Evolutionary conservation across 2,888 invertebrate species (phyloP).

Genomic region (Dasypogon diadema): DNA sequence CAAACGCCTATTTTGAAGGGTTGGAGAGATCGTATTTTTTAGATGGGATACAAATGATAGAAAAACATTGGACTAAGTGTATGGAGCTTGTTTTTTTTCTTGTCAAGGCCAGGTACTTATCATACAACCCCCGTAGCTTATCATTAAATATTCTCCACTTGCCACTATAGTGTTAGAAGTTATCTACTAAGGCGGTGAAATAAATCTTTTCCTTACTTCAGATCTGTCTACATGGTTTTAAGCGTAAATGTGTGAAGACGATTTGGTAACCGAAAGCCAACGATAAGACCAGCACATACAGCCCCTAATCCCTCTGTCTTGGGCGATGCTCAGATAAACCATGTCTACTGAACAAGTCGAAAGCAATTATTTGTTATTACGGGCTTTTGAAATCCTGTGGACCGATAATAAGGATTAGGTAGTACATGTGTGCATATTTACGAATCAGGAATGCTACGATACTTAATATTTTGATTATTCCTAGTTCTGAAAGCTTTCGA

Average conservation of each 20-base stretch:
- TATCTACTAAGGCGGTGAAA: neutral
- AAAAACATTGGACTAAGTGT: no score
- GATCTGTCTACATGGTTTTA: conserved; percentile 14
- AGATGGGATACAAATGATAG: no score
- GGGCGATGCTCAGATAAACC: conserved; percentile 8
- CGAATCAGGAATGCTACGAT: no score
- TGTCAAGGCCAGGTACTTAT: no score
- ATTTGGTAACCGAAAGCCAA: conserved; percentile 19
- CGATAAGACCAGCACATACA: conserved; percentile 24
- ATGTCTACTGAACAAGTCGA: conserved; percentile 23
- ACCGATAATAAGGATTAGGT: conserved; percentile 46
- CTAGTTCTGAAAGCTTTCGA: no score
- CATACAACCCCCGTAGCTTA: conserved; percentile 6
- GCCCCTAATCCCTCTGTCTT: conserved; percentile 36
- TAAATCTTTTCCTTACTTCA: conserved; percentile 42
- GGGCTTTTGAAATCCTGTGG: conserved; percentile 17
- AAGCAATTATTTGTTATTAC: conserved; percentile 49
- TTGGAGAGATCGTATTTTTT: no score
- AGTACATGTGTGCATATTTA: no score
- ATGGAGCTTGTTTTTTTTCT: no score
- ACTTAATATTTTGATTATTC: no score
- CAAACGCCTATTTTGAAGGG: no score
- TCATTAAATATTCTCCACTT: conserved; percentile 29
- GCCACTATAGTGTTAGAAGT: conserved; percentile 19
- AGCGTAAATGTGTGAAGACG: conserved; percentile 30